Base-by-base conservation (phyloP, 2,888 invertebrate species). In the Caenorhabditis sinica region DNA sequence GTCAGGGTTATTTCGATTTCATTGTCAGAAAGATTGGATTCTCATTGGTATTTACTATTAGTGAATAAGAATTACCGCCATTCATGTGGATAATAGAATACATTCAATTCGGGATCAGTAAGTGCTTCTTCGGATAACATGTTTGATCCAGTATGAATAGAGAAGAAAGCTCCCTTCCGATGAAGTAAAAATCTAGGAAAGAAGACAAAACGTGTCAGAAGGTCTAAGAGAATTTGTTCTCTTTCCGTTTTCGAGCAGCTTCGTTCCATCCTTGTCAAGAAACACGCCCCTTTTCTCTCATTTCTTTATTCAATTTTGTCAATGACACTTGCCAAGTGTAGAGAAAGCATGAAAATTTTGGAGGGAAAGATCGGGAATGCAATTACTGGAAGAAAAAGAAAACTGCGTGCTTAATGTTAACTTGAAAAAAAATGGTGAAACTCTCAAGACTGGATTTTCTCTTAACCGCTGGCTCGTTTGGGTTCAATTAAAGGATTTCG, bases 61-160 rank as follows among this genome's bases (percentile, higher is more conserved):
- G 40, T 13, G 13, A 40, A 40, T 36, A 9, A 36, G 13, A 36
- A 20, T 74, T 71, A 79, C 71, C 71, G 77, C 63, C 77, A 71
- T 69, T 79, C 71, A 56, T 71, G 77, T 51, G 77, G 77, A 77
- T 77, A 76, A 45, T 66, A 77, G 51, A 77, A 77, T 23, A 61
- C 68, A 51, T 69, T 68, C 6, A 68, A 43, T 43, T 76, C 68
- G 5, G 76, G 66, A 49, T 79, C 77, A 61, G 43, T 71, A 4
- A 79, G 53, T 17, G 71, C 63, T 28, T 71, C 77, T 63, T 79
- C 77, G 8, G 71, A 65, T 25, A 58, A 56, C 76, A 79, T 69
- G 49, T n/a, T 36, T 15, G 25, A n/a, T n/a, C n/a, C n/a, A n/a
- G n/a, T n/a, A 8, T 36, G 23, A 28, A 40, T 36, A 40, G 56